Percentiles rank a stretch among this genome's conserved stretches.
Evolutionary conservation across 2,797 vertebrate genomes (phyloP).

Genomic region (Malurus splendens): DNA sequence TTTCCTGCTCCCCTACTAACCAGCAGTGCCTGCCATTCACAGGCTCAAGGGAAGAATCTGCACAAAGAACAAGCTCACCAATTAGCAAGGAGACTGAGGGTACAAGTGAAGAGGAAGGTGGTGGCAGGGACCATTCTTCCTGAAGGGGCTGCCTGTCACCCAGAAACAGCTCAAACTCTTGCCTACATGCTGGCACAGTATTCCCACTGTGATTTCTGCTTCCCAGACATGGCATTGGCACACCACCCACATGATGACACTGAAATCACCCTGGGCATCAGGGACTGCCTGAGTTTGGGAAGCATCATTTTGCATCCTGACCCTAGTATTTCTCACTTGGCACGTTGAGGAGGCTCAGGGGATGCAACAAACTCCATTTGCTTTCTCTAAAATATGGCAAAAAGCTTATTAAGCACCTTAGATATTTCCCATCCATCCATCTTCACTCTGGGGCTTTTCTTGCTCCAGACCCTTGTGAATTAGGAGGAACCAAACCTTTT

Average conservation of each 20-base stretch:
- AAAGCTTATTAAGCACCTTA: not conserved
- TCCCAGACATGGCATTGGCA: not conserved
- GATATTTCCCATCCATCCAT: not conserved
- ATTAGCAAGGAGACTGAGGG: not conserved
- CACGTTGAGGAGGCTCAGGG: not conserved
- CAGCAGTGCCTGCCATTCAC: not conserved
- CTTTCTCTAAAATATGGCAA: not conserved
- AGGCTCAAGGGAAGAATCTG: not conserved
- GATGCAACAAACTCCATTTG: not conserved
- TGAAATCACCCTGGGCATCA: not conserved
- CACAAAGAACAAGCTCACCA: not conserved
- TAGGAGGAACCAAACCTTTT: not conserved
- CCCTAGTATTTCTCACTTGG: not conserved
- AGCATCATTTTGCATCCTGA: not conserved
- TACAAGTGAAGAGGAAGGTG: not conserved
- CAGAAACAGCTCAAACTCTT: not conserved
- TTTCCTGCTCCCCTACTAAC: not conserved
- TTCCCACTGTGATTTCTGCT: not conserved
- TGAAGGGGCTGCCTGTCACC: not conserved
- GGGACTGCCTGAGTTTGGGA: not conserved
- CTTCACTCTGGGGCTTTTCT: not conserved
- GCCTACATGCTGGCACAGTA: not conserved
- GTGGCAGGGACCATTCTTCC: not conserved
- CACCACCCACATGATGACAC: not conserved
- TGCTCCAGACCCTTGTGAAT: fast-evolving